These are phyloP conservation scores for Drepanosiphum platanoidis DNA, from an alignment of 2,888 invertebrate species.

Conservation along the genomic window DNA sequence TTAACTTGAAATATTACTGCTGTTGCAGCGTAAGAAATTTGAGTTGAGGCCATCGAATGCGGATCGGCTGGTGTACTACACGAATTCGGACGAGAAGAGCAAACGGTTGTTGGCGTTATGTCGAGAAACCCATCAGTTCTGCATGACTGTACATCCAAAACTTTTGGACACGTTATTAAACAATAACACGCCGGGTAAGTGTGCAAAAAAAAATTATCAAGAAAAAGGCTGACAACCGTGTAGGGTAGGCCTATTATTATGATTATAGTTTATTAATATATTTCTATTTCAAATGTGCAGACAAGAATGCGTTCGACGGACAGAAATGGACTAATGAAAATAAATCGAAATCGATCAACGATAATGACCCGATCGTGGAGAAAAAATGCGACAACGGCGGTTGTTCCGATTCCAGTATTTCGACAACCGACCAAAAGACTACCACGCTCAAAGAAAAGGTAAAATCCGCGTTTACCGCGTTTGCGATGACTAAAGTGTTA, in stretches of 20 bases:
- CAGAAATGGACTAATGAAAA: conserved; percentile 40
- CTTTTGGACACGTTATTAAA: conserved; percentile 67
- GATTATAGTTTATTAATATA: no score
- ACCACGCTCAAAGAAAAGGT: conserved; percentile 1
- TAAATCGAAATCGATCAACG: conserved; percentile 16
- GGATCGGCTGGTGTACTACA: conserved; percentile 87
- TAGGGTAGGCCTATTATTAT: not conserved
- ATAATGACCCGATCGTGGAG: not conserved
- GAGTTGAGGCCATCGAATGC: conserved; percentile 88
- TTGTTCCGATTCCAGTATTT: conserved; percentile 26
- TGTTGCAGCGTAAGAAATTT: conserved; percentile 86
- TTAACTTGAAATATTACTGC: conserved; percentile 34
- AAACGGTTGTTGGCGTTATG: conserved; percentile 88
- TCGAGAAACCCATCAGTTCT: conserved; percentile 93
- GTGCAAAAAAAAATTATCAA: no score
- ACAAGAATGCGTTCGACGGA: conserved; percentile 14
- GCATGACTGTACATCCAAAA: conserved; percentile 89
- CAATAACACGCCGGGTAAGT: conserved; percentile 48
- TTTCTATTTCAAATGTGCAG: not conserved
- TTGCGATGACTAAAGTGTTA: no score
- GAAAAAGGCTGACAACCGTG: not conserved
- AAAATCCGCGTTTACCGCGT: no score
- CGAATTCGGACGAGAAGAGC: conserved; percentile 92
- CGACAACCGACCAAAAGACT: not conserved
- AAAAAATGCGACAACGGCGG: conserved; percentile 41